Evolutionary conservation across 2,797 vertebrate genomes (phyloP).

Genomic region (Pelodytes ibericus): DNA sequence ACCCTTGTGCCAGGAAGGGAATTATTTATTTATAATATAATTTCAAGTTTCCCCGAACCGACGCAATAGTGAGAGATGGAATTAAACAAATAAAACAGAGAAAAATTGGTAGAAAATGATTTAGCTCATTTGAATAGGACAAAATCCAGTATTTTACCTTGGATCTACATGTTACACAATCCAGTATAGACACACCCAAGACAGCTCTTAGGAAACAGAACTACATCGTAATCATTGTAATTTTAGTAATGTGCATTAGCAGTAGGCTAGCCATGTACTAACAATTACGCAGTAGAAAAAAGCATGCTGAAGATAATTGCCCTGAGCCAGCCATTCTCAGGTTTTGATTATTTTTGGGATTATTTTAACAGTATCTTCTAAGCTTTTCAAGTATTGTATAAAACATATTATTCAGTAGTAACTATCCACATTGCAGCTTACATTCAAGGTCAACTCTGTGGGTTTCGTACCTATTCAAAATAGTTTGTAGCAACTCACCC

Average conservation of each 20-base stretch:
- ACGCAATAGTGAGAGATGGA: slow-evolving; percentile 17
- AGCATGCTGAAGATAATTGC: slow-evolving; percentile 16
- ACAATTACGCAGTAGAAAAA: slow-evolving; percentile 1
- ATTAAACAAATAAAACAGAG: neutral
- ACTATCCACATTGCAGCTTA: neutral
- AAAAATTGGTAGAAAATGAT: neutral
- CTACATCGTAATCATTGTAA: slow-evolving; percentile 9
- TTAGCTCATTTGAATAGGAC: neutral
- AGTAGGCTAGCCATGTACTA: neutral
- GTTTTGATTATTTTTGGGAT: slow-evolving; percentile 17
- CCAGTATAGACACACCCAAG: neutral
- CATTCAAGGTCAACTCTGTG: slow-evolving; percentile 17
- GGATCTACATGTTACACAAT: neutral
- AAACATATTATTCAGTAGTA: slow-evolving; percentile 1
- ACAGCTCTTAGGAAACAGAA: neutral
- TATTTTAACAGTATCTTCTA: slow-evolving; percentile 1
- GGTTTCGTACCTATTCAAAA: slow-evolving; percentile 22
- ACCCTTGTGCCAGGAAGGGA: slow-evolving; percentile 44
- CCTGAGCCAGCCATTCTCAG: neutral
- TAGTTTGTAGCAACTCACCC: neutral
- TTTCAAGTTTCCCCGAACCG: slow-evolving; percentile 53
- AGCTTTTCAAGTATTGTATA: neutral
- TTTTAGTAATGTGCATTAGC: neutral
- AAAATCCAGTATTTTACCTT: neutral
- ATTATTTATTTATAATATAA: slow-evolving; percentile 55